A percentile compares a stretch with the other conserved stretches of the same genome.
Conservation (phyloP, 2,888 invertebrate species). For the Selenia dentaria region DNA sequence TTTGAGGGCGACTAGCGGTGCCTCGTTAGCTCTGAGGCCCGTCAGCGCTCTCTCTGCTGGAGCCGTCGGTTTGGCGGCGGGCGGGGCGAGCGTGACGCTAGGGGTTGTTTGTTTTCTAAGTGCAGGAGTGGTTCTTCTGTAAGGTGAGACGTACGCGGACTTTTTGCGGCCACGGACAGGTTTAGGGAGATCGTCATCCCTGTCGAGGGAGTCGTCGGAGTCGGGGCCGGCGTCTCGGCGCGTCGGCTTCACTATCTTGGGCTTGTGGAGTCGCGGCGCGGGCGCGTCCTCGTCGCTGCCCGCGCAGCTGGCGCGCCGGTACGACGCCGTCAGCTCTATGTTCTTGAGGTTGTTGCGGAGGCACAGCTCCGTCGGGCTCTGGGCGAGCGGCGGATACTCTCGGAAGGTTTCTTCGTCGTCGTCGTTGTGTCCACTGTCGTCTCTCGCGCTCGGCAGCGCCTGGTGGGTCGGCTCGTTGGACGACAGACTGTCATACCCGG, state of each 20-base stretch:
- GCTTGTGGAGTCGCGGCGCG: constrained; percentile 27
- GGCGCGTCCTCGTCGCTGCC: background rate
- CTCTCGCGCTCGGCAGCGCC: constrained; percentile 59
- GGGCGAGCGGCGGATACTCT: no score
- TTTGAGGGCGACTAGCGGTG: constrained; percentile 49
- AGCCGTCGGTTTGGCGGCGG: constrained; percentile 42
- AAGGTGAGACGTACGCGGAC: constrained; percentile 87
- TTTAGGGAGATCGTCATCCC: constrained; percentile 83
- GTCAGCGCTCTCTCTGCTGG: no score
- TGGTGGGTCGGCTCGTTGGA: constrained; percentile 73
- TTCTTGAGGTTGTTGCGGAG: background rate
- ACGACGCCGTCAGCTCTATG: constrained; percentile 43
- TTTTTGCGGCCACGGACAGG: constrained; percentile 87
- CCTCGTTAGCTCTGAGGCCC: no score
- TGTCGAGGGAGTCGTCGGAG: constrained; percentile 78
- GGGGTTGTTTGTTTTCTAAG: no score
- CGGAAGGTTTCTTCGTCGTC: constrained; percentile 76
- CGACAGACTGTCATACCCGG: constrained; percentile 76
- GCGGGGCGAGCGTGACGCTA: no score
- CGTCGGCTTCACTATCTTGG: constrained; percentile 47
- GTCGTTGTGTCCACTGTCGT: constrained; percentile 88
- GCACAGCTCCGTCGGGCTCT: no score
- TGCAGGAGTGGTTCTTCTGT: constrained; percentile 72
- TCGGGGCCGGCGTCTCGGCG: constrained; percentile 62
- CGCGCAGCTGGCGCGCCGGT: constrained; percentile 39